Evolutionary conservation across 2,888 invertebrate species (phyloP).

Genomic region (Teleiodes luculella): DNA sequence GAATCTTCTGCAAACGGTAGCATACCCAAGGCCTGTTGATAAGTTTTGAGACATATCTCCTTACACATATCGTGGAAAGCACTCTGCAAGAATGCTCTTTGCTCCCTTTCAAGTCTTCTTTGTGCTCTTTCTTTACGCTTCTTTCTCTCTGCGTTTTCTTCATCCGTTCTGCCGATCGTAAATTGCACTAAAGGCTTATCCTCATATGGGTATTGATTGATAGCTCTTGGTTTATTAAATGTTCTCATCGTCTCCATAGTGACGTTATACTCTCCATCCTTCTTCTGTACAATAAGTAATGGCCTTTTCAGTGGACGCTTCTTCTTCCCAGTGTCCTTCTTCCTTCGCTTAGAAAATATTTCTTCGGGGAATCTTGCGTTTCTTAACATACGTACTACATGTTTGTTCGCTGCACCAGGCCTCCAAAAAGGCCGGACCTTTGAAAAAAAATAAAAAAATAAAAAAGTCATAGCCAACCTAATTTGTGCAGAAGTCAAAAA

Average conservation of each 20-base stretch:
- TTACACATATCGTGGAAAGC: conserved; percentile 65
- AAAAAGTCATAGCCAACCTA: conserved; percentile 25
- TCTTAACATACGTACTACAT: conserved; percentile 56
- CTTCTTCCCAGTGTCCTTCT: conserved; percentile 39
- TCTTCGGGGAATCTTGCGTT: conserved; percentile 59
- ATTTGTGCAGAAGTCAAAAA: no score
- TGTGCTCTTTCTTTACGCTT: conserved; percentile 57
- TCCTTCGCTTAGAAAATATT: conserved; percentile 53
- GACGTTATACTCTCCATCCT: conserved; percentile 63
- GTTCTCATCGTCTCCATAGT: conserved; percentile 70
- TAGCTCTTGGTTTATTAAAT: conserved; percentile 48
- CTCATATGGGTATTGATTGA: conserved; percentile 66
- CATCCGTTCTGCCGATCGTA: conserved; percentile 65
- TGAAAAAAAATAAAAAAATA: conserved; percentile 40
- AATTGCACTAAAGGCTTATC: conserved; percentile 61
- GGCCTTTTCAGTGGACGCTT: conserved; percentile 60
- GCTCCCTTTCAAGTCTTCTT: conserved; percentile 58
- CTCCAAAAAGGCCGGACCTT: conserved; percentile 68
- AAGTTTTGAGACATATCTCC: conserved; percentile 67
- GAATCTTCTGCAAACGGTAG: conserved; percentile 58
- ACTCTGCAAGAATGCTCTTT: conserved; percentile 62
- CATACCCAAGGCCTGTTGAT: conserved; percentile 65
- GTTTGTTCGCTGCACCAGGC: conserved; percentile 67
- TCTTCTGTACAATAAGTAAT: conserved; percentile 59
- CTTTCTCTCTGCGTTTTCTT: conserved; percentile 57